Conservation (phyloP, 2,888 invertebrate genomes). For the Altica lythri region DNA sequence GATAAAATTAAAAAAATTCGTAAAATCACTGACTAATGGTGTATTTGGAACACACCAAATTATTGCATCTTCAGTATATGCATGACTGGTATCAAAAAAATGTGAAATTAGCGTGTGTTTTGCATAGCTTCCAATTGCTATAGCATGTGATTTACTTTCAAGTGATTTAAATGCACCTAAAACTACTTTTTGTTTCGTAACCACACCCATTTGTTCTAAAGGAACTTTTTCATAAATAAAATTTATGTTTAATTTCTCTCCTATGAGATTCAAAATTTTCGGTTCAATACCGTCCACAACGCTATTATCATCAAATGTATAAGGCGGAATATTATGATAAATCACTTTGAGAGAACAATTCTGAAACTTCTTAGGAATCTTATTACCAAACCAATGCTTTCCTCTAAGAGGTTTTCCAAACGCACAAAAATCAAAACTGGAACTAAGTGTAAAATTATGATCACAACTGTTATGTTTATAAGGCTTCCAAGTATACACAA, state of each 20-base stretch:
- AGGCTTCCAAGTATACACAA: conserved; percentile 24
- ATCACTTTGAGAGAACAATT: conserved; percentile 24
- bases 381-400: conserved; percentile 17
- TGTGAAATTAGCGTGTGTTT: neutral
- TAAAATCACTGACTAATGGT: too few species aligned
- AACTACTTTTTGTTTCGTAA: neutral
- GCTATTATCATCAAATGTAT: neutral
- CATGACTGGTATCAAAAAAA: conserved; percentile 14
- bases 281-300: conserved; percentile 12
- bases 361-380: conserved; percentile 17
- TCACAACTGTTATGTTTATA: conserved; percentile 15
- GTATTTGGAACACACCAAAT: too few species aligned
- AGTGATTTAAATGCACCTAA: conserved; percentile 6
- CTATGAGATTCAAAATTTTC: conserved; percentile 13
- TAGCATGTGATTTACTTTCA: conserved; percentile 16
- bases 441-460: conserved; percentile 2
- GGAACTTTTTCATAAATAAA: neutral
- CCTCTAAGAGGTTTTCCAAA: conserved; percentile 15
- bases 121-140: conserved; percentile 30
- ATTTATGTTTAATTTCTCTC: conserved; percentile 4
- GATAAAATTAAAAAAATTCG: too few species aligned
- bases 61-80: too few species aligned
- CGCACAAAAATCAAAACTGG: conserved; percentile 18
- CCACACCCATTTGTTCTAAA: neutral
- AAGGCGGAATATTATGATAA: conserved; percentile 17